Evolutionary conservation across 2,113 vertebrate species (phyloP).

Genomic region (Phaethornis superciliosus): DNA sequence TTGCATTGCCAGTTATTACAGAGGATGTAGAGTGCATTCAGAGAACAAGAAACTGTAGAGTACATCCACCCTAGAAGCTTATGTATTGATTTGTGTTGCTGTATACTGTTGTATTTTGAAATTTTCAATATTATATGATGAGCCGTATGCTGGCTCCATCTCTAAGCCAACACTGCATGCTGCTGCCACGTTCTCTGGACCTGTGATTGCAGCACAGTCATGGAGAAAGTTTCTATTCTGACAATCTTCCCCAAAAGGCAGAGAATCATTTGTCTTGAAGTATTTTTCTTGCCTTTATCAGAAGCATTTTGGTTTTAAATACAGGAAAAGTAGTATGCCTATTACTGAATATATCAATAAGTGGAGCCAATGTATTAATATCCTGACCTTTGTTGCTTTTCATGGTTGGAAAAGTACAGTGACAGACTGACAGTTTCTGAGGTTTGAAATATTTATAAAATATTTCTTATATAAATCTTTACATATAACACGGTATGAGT

Average conservation of each 20-base stretch:
- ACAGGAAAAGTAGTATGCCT: not conserved
- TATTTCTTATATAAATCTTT: not conserved
- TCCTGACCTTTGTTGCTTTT: not conserved
- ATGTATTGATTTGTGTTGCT: not conserved
- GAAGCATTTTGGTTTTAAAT: not conserved
- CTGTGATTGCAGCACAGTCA: not conserved
- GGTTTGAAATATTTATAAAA: not conserved
- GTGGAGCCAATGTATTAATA: not conserved
- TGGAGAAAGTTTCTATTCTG: not conserved
- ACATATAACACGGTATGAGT: not conserved
- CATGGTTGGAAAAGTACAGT: not conserved
- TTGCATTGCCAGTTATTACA: not conserved
- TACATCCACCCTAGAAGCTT: not conserved
- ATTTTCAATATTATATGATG: not conserved
- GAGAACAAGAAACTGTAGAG: not conserved
- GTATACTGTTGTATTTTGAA: not conserved
- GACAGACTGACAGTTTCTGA: not conserved
- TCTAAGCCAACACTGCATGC: not conserved
- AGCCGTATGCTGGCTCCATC: not conserved
- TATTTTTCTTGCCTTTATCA: not conserved
- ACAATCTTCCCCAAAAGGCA: not conserved
- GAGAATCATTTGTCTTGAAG: not conserved
- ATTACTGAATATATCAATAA: not conserved
- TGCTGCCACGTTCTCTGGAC: not conserved
- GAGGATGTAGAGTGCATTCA: not conserved